Conservation (phyloP, 1,140 invertebrate genomes). For the Papilio dardanus region DNA sequence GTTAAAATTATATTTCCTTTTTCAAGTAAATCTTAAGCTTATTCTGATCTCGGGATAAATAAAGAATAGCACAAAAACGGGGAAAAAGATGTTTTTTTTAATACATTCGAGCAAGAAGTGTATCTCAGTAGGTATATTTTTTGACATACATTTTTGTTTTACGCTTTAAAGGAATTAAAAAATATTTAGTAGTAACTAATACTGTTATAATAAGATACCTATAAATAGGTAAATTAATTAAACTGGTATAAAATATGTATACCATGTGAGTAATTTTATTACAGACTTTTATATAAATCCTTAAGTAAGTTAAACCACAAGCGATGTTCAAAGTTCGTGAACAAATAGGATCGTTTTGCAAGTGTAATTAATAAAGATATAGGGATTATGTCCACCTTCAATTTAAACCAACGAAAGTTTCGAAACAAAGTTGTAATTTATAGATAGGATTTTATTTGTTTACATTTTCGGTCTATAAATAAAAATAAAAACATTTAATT, state of each 20-base stretch:
- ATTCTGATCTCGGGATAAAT: slow-evolving; percentile 10
- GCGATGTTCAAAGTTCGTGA: slow-evolving; percentile 3
- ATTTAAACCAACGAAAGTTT: slow-evolving; percentile 15
- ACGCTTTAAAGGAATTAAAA: too few relatives aligned
- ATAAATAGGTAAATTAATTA: too few relatives aligned
- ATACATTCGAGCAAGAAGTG: neutral
- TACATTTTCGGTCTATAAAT: neutral
- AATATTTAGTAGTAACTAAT: too few relatives aligned
- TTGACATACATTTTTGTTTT: too few relatives aligned
- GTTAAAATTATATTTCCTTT: slow-evolving; percentile 5
- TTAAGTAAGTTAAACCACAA: neutral
- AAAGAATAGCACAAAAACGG: neutral
- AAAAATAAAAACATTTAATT: neutral
- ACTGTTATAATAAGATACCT: too few relatives aligned
- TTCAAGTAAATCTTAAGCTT: slow-evolving; percentile 10
- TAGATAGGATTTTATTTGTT: neutral
- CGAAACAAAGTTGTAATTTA: neutral
- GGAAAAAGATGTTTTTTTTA: neutral
- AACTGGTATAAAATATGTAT: too few relatives aligned
- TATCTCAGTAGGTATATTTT: too few relatives aligned
- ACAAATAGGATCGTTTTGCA: slow-evolving; percentile 2
- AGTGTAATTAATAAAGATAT: slow-evolving; percentile 11
- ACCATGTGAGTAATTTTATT: neutral
- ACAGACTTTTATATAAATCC: neutral
- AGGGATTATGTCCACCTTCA: slow-evolving; percentile 12